These are phyloP conservation scores for Thamnophis elegans DNA, from an alignment of 2,797 vertebrate species.

Conservation along the genomic window DNA sequence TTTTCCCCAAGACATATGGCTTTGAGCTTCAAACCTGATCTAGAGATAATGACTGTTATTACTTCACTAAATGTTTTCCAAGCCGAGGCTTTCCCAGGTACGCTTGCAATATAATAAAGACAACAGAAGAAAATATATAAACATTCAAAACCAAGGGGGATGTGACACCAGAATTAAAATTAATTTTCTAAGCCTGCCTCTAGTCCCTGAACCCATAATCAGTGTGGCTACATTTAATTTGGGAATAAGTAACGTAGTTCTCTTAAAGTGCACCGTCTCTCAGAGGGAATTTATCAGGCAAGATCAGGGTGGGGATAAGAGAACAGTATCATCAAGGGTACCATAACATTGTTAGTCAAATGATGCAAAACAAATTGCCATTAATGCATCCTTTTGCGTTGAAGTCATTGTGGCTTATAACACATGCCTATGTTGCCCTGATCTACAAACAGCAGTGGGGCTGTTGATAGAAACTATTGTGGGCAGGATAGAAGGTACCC, in stretches of 20 bases:
- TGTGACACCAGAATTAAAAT: neutral
- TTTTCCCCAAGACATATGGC: neutral
- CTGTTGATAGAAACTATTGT: neutral
- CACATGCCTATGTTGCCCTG: neutral
- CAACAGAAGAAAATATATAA: neutral
- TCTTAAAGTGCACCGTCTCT: neutral
- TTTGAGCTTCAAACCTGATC: neutral
- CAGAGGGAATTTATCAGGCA: neutral
- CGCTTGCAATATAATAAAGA: neutral
- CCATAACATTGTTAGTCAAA: neutral
- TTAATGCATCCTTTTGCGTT: neutral
- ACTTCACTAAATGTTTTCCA: neutral
- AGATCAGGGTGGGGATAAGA: neutral
- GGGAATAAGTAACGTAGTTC: neutral
- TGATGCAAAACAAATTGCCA: neutral
- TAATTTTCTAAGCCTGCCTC: neutral
- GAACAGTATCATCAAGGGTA: too few relatives aligned
- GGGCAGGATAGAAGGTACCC: neutral
- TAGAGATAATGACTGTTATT: neutral
- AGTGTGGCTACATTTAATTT: neutral
- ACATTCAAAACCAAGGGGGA: neutral
- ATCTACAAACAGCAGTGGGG: neutral
- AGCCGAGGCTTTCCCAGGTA: neutral
- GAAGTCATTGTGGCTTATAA: neutral
- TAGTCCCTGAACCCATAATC: neutral